Conservation (phyloP, 2,113 vertebrate species). For the Corythaeola cristata region DNA sequence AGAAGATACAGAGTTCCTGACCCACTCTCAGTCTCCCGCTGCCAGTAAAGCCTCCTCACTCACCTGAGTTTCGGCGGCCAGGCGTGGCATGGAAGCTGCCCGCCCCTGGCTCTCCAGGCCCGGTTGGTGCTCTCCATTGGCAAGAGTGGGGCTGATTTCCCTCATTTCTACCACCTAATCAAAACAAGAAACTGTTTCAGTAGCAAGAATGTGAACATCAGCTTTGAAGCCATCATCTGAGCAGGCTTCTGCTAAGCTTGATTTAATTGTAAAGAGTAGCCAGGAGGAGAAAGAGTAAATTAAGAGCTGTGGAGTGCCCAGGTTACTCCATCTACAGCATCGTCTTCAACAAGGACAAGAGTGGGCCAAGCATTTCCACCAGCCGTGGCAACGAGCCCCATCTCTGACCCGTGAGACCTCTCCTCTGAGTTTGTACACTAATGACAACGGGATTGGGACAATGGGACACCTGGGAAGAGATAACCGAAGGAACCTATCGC, state of each 20-base stretch:
- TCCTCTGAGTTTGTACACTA: background rate
- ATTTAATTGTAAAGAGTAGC: background rate
- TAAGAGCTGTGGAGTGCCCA: background rate
- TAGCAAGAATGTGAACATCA: background rate
- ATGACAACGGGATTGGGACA: background rate
- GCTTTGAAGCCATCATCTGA: background rate
- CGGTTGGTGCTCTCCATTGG: constrained; percentile 76
- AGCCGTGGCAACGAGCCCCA: background rate
- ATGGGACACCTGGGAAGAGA: background rate
- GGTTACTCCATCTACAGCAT: background rate
- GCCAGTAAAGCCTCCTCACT: background rate
- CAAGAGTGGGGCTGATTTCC: constrained; percentile 80
- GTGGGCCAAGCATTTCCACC: background rate
- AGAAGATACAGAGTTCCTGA: background rate
- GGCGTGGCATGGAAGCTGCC: constrained; percentile 92
- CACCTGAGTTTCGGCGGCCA: constrained; percentile 88
- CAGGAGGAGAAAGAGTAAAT: background rate
- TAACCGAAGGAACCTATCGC: background rate
- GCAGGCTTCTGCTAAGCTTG: background rate
- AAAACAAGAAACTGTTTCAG: background rate
- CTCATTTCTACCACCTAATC: constrained; percentile 86
- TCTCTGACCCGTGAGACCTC: background rate
- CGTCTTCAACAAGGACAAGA: background rate
- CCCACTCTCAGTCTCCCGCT: background rate
- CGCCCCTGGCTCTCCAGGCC: constrained; percentile 89